These are phyloP conservation scores for Gymnopithys bicolor DNA, from an alignment of 2,797 vertebrate species.

Conservation along the genomic window DNA sequence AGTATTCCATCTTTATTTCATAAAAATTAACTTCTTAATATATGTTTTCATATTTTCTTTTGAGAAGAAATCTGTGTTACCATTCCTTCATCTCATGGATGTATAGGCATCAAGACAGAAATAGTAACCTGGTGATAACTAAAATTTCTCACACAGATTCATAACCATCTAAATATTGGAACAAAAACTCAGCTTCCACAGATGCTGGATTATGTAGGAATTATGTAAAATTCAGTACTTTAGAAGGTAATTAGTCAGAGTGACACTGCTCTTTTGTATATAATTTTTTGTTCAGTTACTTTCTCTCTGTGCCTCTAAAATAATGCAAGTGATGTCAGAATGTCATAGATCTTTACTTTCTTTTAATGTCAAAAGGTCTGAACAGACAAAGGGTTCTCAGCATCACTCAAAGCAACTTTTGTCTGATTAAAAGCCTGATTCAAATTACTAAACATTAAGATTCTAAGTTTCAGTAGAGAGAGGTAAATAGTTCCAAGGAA, in stretches of 20 bases:
- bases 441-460: not conserved
- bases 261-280: not conserved
- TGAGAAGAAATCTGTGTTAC: not conserved
- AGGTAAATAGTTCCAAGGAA: conserved; percentile 10
- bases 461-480: not conserved
- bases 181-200: not conserved
- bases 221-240: not conserved
- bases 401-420: not conserved
- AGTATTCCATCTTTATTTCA: not conserved
- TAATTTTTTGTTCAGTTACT: not conserved
- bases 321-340: not conserved
- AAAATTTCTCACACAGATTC: not conserved
- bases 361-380: not conserved
- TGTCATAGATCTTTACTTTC: not conserved
- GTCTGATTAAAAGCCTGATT: not conserved
- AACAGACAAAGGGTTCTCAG: not conserved
- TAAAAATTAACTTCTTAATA: not conserved
- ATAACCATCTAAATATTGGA: not conserved
- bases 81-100: not conserved
- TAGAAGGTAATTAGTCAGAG: not conserved
- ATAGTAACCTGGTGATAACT: not conserved
- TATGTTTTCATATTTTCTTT: not conserved
- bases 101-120: not conserved
- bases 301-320: not conserved
- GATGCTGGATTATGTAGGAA: accelerated